Conservation (phyloP, 1,140 invertebrate genomes). For the Drosophila ironensis region DNA sequence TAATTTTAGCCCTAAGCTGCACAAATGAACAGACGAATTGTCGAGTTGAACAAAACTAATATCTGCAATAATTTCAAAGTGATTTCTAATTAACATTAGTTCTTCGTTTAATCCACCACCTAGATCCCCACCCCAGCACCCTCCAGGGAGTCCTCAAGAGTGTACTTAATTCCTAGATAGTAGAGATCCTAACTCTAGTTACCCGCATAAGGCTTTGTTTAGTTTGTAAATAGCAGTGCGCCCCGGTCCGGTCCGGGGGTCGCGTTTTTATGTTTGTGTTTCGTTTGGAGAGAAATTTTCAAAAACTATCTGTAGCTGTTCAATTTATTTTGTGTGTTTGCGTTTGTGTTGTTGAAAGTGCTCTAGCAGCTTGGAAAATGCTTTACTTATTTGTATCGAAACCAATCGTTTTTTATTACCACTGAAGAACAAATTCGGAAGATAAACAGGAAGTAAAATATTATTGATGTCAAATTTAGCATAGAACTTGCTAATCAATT, state of each 20-base stretch:
- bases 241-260: slow-evolving; percentile 12
- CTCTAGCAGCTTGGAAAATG: slow-evolving; percentile 58
- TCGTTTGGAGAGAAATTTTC: slow-evolving; percentile 42
- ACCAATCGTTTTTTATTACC: slow-evolving; percentile 42
- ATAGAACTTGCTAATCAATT: slow-evolving; percentile 25
- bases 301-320: slow-evolving; percentile 32
- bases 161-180: slow-evolving; percentile 64
- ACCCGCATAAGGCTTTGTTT: slow-evolving; percentile 71
- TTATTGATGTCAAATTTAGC: slow-evolving; percentile 39
- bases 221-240: slow-evolving; percentile 74
- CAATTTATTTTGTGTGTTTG: slow-evolving; percentile 39
- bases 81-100: slow-evolving; percentile 73
- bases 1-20: slow-evolving; percentile 68
- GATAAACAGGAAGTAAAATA: slow-evolving; percentile 65
- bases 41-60: slow-evolving; percentile 49
- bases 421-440: slow-evolving; percentile 71
- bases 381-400: slow-evolving; percentile 62
- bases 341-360: slow-evolving; percentile 70
- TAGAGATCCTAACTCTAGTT: slow-evolving; percentile 44
- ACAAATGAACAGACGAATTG: slow-evolving; percentile 45
- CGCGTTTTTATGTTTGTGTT: slow-evolving; percentile 69
- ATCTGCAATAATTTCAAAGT: slow-evolving; percentile 81
- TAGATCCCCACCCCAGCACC: slow-evolving; percentile 11
- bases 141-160: slow-evolving; percentile 44
- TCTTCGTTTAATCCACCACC: slow-evolving; percentile 53